A percentile compares a stretch with the other conserved stretches of the same genome.
Conservation (phyloP, 2,888 invertebrate genomes). For the Drosophila stalkeri region DNA sequence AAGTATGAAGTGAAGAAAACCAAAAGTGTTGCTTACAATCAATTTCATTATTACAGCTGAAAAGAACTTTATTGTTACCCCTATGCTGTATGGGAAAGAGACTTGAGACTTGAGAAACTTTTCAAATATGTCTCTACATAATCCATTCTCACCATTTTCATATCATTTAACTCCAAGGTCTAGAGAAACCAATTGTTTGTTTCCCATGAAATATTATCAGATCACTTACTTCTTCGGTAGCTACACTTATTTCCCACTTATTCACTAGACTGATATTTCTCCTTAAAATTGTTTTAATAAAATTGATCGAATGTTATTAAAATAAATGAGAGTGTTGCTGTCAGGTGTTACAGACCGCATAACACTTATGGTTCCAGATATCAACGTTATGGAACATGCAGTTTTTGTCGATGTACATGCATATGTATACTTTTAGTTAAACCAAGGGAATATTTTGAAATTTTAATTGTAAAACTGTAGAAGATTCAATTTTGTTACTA, state of each 20-base stretch:
- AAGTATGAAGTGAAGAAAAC: not conserved
- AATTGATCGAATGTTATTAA: not conserved
- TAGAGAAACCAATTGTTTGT: not conserved
- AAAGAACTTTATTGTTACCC: not conserved
- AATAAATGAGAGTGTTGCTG: not conserved
- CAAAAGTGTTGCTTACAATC: not conserved
- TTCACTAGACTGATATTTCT: not conserved
- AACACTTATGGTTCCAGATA: too few species aligned
- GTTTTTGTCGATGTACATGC: not conserved
- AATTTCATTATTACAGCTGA: slow-evolving; percentile 3
- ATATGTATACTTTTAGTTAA: too few species aligned
- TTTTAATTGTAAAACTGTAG: too few species aligned
- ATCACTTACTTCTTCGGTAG: not conserved
- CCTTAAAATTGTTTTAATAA: not conserved
- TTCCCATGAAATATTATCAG: not conserved
- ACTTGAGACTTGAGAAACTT: not conserved
- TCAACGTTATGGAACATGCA: not conserved
- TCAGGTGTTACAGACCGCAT: not conserved
- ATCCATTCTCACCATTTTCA: not conserved
- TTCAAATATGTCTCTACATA: not conserved
- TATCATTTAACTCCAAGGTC: not conserved
- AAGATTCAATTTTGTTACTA: too few species aligned
- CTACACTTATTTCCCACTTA: not conserved
- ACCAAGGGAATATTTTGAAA: too few species aligned
- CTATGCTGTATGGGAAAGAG: too few species aligned